Percentiles rank a stretch among this genome's conserved stretches.
Evolutionary conservation across 1,140 invertebrate species (phyloP).

Genomic region (Octopus sinensis): DNA sequence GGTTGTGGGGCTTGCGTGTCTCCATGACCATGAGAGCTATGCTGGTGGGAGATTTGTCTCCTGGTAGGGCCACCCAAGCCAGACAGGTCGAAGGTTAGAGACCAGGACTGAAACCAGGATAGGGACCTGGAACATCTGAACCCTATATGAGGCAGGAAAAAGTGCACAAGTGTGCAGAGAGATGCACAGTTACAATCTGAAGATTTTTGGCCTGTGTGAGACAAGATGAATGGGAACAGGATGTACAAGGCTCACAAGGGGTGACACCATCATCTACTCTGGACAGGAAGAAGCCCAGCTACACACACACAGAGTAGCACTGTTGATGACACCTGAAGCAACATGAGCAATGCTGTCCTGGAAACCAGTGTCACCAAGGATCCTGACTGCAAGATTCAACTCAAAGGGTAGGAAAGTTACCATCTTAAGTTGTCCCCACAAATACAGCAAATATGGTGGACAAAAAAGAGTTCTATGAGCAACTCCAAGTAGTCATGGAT

Average conservation of each 20-base stretch:
- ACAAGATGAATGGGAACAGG: background rate
- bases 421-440: slow-evolving; percentile 26
- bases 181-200: too few species aligned
- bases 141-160: background rate
- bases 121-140: background rate
- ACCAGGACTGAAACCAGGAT: too few species aligned
- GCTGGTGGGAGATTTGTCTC: too few species aligned
- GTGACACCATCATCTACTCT: background rate
- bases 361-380: too few species aligned
- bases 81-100: too few species aligned
- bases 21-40: too few species aligned
- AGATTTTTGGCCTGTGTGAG: background rate
- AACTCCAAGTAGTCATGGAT: slow-evolving; percentile 26
- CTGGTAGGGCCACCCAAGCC: too few species aligned
- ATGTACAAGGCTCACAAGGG: background rate
- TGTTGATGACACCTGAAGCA: background rate
- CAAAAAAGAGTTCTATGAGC: slow-evolving; percentile 30
- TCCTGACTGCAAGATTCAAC: too few species aligned
- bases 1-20: too few species aligned
- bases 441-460: slow-evolving; percentile 22
- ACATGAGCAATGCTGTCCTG: background rate
- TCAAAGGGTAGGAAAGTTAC: slow-evolving; percentile 12
- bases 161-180: background rate
- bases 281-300: too few species aligned
- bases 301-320: background rate